Evolutionary conservation across 2,888 invertebrate genomes (phyloP).

Genomic region (Nesidiocoris tenuis): DNA sequence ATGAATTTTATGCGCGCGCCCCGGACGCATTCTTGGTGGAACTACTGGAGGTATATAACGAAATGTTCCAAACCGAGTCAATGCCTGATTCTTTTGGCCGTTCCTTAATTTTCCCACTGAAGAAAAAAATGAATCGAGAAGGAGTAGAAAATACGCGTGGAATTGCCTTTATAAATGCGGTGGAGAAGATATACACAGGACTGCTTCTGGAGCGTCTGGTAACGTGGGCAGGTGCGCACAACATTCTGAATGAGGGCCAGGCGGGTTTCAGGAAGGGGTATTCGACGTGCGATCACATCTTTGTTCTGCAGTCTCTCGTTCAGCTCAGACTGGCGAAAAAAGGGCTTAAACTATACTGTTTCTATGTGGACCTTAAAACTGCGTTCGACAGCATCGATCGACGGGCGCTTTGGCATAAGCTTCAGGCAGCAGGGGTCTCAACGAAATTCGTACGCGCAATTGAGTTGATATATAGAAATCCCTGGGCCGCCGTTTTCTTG

Average conservation of each 20-base stretch:
- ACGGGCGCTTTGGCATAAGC: background rate
- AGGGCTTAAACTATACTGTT: background rate
- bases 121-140: background rate
- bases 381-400: slow-evolving; percentile 3
- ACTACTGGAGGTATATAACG: background rate
- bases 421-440: background rate
- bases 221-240: background rate
- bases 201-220: background rate
- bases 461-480: background rate
- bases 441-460: background rate
- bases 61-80: background rate
- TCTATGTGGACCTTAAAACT: background rate
- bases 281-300: slow-evolving; percentile 1
- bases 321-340: background rate
- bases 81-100: background rate
- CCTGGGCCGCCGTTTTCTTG: background rate
- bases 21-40: background rate
- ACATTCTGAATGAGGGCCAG: slow-evolving; percentile 5
- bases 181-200: background rate
- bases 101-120: background rate
- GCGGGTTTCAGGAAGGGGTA: slow-evolving; percentile 6
- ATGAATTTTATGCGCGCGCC: background rate
- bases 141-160: background rate
- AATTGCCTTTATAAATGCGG: background rate
- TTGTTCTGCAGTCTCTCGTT: background rate